Base-by-base conservation (phyloP, 92 coral and sea anemone genomes). In the Isaurus tuberculatus region DNA sequence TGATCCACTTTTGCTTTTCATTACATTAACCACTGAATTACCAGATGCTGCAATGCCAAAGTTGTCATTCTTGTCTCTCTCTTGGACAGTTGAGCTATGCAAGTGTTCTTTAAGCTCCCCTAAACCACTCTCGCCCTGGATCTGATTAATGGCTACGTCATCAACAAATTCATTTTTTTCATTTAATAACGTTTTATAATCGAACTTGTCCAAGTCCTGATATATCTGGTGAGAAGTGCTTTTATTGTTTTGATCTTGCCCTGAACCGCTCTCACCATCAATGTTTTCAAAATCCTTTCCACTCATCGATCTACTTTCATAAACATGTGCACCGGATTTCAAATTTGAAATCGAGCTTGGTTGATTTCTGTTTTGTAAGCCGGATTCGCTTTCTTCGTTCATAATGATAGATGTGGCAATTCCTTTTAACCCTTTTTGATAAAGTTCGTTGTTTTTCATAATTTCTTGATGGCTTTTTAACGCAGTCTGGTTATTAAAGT, bases 341-440 rank as follows among this genome's bases (percentile, higher is more conserved):
- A 33, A 43, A 32, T 71, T 25, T 42, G 14, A 8, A 42, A 42
- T 7, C n/a, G 33, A 71, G 11, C 1, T 5, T 3, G 20, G 57
- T 25, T 40, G 10, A 13, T 40, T 22, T 25, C n/a, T 13, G 34
- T 25, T 4, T 40, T 40, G 58, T 26, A 70, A 9, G 0, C 60
- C 57, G 13, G 60, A 43, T 42, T 53, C 60, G 3, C 78, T 72
- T 19, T 66, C 72, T 2, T 33, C 72, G n/a, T 66, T 19, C 42
- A 29, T 7, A 14, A 16, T 19, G 43, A 30, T 16, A 29, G 34
- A 13, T 30, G 72, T 1, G 5, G 3, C 27, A 17, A 4, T 26
- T 10, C 6, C 15, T 63, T 63, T 27, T 63, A 29, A 26, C 19
- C 44, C 48, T 31, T 23, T 67, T 67, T 63, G 32, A 63, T 20